These are phyloP conservation scores for Sycophaga agraensis DNA, from an alignment of 1,140 invertebrate species.

Conservation along the genomic window DNA sequence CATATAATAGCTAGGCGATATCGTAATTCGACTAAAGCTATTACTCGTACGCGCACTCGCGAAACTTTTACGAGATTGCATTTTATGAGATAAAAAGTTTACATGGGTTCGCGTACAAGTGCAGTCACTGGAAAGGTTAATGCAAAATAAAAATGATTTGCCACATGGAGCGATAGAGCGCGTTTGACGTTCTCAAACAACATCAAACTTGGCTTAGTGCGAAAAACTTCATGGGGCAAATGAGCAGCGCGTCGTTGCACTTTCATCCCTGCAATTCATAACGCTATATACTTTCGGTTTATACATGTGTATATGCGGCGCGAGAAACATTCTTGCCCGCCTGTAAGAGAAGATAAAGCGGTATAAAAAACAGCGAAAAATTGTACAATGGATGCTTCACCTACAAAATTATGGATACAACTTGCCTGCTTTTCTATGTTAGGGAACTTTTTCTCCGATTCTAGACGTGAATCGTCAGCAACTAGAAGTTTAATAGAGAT, in stretches of 20 bases:
- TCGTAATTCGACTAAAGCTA: slow-evolving; percentile 1
- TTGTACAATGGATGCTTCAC: neutral
- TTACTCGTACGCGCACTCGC: neutral
- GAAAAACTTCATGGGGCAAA: slow-evolving; percentile 15
- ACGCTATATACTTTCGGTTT: too few species aligned
- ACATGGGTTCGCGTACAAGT: neutral
- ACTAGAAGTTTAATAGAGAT: too few species aligned
- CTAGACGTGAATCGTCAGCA: too few species aligned
- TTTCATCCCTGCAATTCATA: slow-evolving; percentile 7
- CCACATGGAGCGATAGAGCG: neutral
- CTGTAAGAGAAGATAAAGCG: neutral
- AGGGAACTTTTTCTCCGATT: too few species aligned
- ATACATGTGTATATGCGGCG: too few species aligned
- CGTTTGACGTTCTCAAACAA: neutral
- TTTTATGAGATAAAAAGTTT: slow-evolving; percentile 13
- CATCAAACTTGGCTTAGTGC: slow-evolving; percentile 14
- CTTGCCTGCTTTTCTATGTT: neutral
- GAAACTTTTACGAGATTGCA: neutral
- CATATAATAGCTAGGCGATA: neutral
- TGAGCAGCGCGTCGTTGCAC: neutral
- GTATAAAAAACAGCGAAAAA: neutral
- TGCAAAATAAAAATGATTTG: slow-evolving; percentile 5
- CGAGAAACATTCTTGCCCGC: neutral
- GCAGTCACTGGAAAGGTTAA: slow-evolving; percentile 2
- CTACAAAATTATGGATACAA: neutral